Percentiles rank a stretch among this genome's conserved stretches.
Conservation (phyloP, 2,113 vertebrate genomes). For the Onychorhynchus coronatus region DNA sequence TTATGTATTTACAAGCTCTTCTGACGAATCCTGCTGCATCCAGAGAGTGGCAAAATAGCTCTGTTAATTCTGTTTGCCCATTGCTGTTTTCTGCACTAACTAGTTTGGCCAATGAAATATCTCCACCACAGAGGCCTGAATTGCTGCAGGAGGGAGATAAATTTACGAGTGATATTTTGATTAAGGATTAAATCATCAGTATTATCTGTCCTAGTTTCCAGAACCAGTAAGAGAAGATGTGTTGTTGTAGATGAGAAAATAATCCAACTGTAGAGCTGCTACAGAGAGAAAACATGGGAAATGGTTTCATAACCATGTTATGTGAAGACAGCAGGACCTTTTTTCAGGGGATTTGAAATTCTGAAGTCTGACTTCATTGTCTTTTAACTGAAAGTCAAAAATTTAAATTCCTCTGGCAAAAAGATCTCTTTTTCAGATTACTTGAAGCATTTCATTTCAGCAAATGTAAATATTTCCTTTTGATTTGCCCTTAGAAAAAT, state of each 20-base stretch:
- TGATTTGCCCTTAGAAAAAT: constrained; percentile 1
- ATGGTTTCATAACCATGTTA: neutral
- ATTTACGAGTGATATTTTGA: constrained; percentile 5
- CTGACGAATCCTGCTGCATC: neutral
- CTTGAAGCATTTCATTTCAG: neutral
- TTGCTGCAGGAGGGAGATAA: neutral
- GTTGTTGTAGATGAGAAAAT: constrained; percentile 9
- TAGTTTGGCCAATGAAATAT: neutral
- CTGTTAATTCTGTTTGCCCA: neutral
- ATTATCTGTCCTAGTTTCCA: constrained; percentile 23
- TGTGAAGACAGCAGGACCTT: neutral
- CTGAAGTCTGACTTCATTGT: neutral
- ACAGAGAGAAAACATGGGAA: neutral
- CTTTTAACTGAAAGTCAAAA: constrained; percentile 23
- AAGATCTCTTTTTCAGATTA: neutral
- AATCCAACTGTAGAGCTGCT: neutral
- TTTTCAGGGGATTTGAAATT: neutral
- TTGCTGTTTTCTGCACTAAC: neutral
- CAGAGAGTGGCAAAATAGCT: neutral
- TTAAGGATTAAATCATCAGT: constrained; percentile 37
- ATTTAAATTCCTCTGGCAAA: neutral
- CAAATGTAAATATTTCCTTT: constrained; percentile 55
- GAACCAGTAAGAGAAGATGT: neutral
- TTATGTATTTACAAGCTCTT: neutral
- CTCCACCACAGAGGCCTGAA: neutral